Conservation (phyloP, 2,113 vertebrate species). For the Corythaeola cristata region DNA sequence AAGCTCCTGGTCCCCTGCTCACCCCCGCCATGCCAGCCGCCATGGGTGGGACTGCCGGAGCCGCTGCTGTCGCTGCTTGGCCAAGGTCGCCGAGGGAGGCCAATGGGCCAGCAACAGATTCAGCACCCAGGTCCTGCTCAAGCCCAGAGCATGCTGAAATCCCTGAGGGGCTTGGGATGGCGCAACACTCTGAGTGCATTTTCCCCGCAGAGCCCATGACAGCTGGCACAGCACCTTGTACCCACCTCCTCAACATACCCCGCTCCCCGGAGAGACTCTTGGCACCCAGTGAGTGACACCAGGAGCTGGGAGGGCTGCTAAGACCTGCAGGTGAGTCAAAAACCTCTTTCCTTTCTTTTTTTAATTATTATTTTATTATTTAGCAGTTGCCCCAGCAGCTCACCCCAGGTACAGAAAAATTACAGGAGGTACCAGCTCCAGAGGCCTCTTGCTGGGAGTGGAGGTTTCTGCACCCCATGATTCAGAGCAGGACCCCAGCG, state of each 20-base stretch:
- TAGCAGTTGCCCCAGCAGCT: background rate
- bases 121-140: background rate
- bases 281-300: background rate
- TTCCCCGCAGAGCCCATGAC: background rate
- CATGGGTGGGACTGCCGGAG: background rate
- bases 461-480: background rate
- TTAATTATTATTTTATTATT: background rate
- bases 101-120: background rate
- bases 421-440: background rate
- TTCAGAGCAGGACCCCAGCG: background rate
- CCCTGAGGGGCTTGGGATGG: background rate
- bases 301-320: background rate
- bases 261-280: rapidly evolving
- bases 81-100: background rate
- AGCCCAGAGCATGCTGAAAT: background rate
- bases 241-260: background rate
- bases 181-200: background rate
- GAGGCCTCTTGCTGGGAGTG: background rate
- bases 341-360: background rate
- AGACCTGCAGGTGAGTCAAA: background rate
- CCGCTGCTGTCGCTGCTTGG: background rate
- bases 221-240: background rate
- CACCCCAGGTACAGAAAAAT: background rate
- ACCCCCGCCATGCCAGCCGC: background rate
- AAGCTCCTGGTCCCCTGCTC: background rate